Evolutionary conservation across 2,113 vertebrate genomes (phyloP).

Genomic region (Phalacrocorax pelagicus): DNA sequence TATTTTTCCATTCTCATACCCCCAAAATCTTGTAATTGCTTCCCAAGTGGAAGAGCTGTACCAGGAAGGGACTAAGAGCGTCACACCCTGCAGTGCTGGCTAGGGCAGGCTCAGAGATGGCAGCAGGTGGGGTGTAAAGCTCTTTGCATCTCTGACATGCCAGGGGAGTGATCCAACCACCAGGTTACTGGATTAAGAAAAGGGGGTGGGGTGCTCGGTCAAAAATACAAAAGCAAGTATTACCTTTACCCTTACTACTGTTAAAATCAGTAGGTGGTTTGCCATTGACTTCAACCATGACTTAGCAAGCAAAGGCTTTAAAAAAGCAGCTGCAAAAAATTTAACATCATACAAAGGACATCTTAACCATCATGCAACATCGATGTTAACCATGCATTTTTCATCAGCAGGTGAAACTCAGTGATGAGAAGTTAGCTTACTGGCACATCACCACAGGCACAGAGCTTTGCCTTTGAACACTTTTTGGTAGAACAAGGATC

Average conservation of each 20-base stretch:
- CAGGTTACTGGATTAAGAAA: background rate
- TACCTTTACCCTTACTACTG: background rate
- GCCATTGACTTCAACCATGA: background rate
- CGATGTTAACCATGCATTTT: background rate
- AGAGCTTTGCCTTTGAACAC: background rate
- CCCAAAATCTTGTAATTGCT: background rate
- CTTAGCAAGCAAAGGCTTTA: background rate
- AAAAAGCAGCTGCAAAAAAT: background rate
- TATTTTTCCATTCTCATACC: background rate
- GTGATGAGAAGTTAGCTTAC: background rate
- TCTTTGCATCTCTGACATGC: background rate
- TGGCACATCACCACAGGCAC: background rate
- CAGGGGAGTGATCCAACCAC: background rate
- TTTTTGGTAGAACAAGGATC: background rate
- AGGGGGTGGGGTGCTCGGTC: background rate
- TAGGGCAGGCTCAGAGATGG: background rate
- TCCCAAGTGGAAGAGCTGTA: background rate
- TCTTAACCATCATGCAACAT: background rate
- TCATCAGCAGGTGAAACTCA: background rate
- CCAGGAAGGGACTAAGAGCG: background rate
- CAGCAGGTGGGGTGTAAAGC: background rate
- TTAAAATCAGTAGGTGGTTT: background rate
- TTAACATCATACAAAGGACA: background rate
- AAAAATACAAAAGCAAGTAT: background rate
- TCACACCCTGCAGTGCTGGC: background rate